Evolutionary conservation across 2,888 invertebrate genomes (phyloP), one percentile per base, ranked within the genome.

Genomic region (Stratiomys singularior): DNA sequence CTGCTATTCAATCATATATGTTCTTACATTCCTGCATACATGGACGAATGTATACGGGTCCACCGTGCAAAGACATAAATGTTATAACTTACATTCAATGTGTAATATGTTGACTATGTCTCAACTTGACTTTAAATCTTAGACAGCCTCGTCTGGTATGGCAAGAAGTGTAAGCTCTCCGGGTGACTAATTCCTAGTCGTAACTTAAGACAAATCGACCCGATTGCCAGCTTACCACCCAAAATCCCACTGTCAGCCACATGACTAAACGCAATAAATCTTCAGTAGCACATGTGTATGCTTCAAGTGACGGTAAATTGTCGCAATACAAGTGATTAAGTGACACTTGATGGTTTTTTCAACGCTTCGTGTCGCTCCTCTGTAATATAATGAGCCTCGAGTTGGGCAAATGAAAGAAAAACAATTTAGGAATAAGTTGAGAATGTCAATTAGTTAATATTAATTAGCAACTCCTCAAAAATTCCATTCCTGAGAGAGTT

Each of bases 231-330:
- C n/a, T 47, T 71, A 71, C 71, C 71, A 71, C 71, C 71, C 71
- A 71, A 71, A 71, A 52, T 71, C 71, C 52, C 3, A 52, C 47
- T 71, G 71, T 52, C 71, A 52, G 47, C 47, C 23, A 27, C 52
- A 71, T 71, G 71, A 71, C 71, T 71, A 47, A 47, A 47, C 25
- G 27, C 47, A 21, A 71, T 71, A 71, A 71, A 71, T 71, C 47
- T 71, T 47, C 64, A n/a, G 64, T 64, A 64, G 64, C 64, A n/a
- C 11, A 28, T 28, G 28, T 64, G 64, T 30, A 30, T 30, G 28
- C 30, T 64, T 64, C 28, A 30, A 30, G 46, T 71, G 71, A 52
- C 71, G 28, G 71, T 71, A 52, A 52, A 71, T 71, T 71, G 71
- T 71, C 47, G 71, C 71, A 27, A 64, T 46, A 47, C 71, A 47